These are phyloP conservation scores for Pedicia rivosa DNA, from an alignment of 2,888 invertebrate genomes.

Conservation along the genomic window DNA sequence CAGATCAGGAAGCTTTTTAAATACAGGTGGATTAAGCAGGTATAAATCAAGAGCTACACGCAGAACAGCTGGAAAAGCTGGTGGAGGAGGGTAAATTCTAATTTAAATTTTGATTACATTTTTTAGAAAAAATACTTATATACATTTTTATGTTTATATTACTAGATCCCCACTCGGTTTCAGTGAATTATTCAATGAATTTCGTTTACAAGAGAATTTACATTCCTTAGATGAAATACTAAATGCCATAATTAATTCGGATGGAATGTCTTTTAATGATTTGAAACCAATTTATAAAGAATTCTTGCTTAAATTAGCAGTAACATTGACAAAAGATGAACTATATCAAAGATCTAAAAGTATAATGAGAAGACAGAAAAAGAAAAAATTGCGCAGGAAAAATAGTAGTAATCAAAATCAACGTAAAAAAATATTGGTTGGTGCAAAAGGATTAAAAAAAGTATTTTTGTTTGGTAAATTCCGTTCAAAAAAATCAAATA, in stretches of 20 bases:
- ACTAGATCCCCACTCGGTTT: slow-evolving; percentile 69
- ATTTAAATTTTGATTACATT: no score
- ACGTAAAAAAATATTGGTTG: slow-evolving; percentile 40
- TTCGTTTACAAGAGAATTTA: slow-evolving; percentile 72
- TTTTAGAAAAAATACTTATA: no score
- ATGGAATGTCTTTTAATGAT: slow-evolving; percentile 88
- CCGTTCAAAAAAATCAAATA: slow-evolving; percentile 21
- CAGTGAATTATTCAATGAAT: slow-evolving; percentile 75
- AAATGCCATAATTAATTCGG: slow-evolving; percentile 75
- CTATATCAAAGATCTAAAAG: slow-evolving; percentile 77
- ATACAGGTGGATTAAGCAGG: slow-evolving; percentile 59
- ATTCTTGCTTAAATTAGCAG: slow-evolving; percentile 69
- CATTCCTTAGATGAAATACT: slow-evolving; percentile 78
- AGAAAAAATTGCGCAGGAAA: slow-evolving; percentile 41
- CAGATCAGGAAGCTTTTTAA: slow-evolving; percentile 70
- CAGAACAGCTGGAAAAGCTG: slow-evolving; percentile 19
- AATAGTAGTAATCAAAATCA: slow-evolving; percentile 37
- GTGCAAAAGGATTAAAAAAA: slow-evolving; percentile 41
- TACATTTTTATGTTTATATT: no score
- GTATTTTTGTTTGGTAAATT: slow-evolving; percentile 40
- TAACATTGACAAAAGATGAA: slow-evolving; percentile 83
- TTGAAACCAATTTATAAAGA: slow-evolving; percentile 84
- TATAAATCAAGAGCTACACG: slow-evolving; percentile 44
- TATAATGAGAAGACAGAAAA: slow-evolving; percentile 73
- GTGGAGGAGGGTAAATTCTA: slow-evolving; percentile 35